Base-by-base conservation (phyloP, 1,140 invertebrate genomes). In the Drosophila truncata region DNA sequence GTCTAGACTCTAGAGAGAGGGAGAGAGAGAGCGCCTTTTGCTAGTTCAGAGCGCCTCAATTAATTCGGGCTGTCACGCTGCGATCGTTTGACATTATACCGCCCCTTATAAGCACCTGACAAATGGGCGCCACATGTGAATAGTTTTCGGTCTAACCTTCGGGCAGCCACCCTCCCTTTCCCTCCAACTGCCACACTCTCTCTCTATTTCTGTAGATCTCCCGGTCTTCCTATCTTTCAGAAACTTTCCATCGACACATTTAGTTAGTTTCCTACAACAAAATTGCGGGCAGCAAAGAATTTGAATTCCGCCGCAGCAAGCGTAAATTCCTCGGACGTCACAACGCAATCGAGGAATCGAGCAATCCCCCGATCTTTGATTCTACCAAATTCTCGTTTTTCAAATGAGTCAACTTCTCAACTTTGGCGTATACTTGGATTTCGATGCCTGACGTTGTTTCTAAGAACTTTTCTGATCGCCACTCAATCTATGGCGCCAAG, bases 91-190 rank as follows among this genome's bases (percentile, higher is more conserved):
- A 29, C 52, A 50, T 64, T 42, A 27, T n/a, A 23, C 52, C 44
- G 13, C 70, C 70, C 70, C 70, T 49, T 73, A 60, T 67, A 74
- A 67, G 60, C 54, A 80, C 39, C 66, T 64, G 52, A 61, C 80
- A 82, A 82, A 82, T 83, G 61, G 77, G 27, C 76, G 76, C 66
- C 82, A 86, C 84, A 86, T 88, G 84, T 66, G 77, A 78, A 75
- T 64, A 64, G 57, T 79, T 46, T 60, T 31, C 16, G 57, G 42
- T 5, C 29, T 33, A 52, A 49, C 62, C 59, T 66, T 39, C 66
- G 37, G 20, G n/a, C 20, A 23, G 7, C 37, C 20, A 14, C 55
- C 27, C 25, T 47, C 27, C 41, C 42, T 33, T 16, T 31, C 39
- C 25, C 31, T n/a, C 20, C 25, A 13, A 8, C 14, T 31, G 11